phyloP scores from a whole-genome alignment of 2,113 vertebrate genomes.

The Oophaga pumilio region DNA sequence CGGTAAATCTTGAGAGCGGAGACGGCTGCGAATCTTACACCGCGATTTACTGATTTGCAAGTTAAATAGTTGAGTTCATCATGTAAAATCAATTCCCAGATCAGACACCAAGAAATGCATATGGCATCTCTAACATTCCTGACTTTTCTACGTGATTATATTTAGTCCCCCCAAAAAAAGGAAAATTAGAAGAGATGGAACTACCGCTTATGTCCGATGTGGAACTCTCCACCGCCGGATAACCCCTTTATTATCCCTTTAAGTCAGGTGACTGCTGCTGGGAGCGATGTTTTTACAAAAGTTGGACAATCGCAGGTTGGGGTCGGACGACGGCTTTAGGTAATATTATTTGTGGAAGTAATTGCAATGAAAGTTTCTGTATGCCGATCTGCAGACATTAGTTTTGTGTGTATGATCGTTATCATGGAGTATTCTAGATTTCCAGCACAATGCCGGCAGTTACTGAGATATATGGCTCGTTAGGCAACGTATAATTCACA shows the following conservation, averaged over 20 bases:
- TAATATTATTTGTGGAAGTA: background rate
- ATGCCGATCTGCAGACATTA: background rate
- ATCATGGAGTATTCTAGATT: background rate
- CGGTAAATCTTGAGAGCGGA: background rate
- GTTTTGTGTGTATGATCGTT: background rate
- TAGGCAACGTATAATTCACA: background rate
- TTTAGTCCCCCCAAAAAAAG: background rate
- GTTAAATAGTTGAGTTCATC: constrained; percentile 69
- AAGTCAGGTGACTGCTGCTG: background rate
- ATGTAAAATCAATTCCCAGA: constrained; percentile 63
- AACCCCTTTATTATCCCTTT: no score
- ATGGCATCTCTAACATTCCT: background rate
- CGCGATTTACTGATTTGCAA: constrained; percentile 69
- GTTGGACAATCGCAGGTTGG: background rate
- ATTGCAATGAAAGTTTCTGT: background rate
- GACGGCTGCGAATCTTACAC: constrained; percentile 64
- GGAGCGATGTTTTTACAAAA: background rate
- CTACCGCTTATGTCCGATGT: no score
- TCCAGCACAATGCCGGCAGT: background rate
- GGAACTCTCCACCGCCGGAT: no score
- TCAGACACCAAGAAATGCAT: background rate
- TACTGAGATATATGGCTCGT: background rate
- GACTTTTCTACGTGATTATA: background rate
- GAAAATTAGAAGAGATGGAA: no score
- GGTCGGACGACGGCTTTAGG: background rate